Conservation (phyloP, 2,113 vertebrate species). For the Capricornis sumatraensis region DNA sequence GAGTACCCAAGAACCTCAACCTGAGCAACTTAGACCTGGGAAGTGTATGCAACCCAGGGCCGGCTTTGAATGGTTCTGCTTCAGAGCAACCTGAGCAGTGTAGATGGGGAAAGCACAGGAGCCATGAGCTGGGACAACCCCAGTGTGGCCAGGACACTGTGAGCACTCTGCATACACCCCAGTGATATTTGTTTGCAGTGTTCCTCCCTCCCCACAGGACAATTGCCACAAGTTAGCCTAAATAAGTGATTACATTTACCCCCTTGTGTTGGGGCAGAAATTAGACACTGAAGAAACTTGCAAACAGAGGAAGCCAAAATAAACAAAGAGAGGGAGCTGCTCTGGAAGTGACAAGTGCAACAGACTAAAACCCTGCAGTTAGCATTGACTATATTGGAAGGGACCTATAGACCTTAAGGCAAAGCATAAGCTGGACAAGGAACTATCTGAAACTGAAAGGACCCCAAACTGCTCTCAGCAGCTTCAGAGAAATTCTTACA, state of each 20-base stretch:
- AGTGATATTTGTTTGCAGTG: not conserved
- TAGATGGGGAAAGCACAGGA: not conserved
- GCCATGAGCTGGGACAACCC: not conserved
- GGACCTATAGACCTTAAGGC: fast-evolving
- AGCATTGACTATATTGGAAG: not conserved
- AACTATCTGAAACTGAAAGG: not conserved
- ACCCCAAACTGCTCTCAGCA: not conserved
- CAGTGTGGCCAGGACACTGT: not conserved
- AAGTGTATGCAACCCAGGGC: not conserved
- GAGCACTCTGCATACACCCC: not conserved
- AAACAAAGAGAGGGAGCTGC: not conserved
- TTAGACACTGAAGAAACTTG: not conserved
- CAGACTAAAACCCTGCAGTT: not conserved
- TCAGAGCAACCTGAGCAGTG: not conserved
- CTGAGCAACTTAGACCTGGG: not conserved
- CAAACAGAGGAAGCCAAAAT: not conserved
- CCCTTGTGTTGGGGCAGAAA: not conserved
- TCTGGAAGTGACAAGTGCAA: not conserved
- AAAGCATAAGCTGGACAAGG: not conserved
- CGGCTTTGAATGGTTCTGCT: not conserved
- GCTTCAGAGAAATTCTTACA: not conserved
- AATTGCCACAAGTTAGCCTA: not conserved
- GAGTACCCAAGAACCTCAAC: not conserved
- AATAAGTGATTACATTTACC: not conserved
- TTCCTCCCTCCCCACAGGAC: not conserved